phyloP scores from a whole-genome alignment of 2,797 vertebrate species.

The Periparus ater region DNA sequence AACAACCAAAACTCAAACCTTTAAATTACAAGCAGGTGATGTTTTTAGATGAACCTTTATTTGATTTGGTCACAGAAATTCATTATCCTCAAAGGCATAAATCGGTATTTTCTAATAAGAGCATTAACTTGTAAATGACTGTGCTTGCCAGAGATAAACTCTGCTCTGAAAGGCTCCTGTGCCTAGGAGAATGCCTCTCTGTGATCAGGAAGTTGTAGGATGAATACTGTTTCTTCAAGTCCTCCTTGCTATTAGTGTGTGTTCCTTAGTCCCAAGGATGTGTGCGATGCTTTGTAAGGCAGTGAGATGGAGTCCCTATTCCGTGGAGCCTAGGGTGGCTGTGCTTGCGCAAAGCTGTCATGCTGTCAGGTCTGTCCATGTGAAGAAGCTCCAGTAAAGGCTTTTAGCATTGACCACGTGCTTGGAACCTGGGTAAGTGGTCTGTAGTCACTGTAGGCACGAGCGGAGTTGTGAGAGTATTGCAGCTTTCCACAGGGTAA shows the following conservation, averaged over 20 bases:
- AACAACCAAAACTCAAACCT: background rate
- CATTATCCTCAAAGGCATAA: background rate
- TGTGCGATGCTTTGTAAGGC: background rate
- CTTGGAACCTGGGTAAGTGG: background rate
- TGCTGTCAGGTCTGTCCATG: background rate
- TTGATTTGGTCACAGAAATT: background rate
- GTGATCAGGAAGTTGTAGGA: background rate
- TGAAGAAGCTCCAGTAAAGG: background rate
- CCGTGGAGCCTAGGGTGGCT: rapidly evolving
- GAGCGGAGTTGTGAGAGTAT: background rate
- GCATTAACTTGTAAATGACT: background rate
- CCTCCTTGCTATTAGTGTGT: background rate
- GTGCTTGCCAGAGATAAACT: background rate
- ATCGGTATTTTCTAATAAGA: background rate
- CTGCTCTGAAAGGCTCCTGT: background rate
- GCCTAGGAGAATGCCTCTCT: background rate
- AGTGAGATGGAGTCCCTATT: background rate
- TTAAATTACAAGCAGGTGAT: background rate
- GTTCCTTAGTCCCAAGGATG: background rate
- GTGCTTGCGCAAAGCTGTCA: background rate
- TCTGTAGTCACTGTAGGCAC: background rate
- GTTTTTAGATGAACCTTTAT: background rate
- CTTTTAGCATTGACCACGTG: rapidly evolving
- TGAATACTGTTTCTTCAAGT: background rate
- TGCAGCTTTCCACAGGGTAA: background rate